A percentile compares a stretch with the other conserved stretches of the same genome.
phyloP scores from a whole-genome alignment of 1,140 invertebrate species.

The Lepidurus packardi region DNA sequence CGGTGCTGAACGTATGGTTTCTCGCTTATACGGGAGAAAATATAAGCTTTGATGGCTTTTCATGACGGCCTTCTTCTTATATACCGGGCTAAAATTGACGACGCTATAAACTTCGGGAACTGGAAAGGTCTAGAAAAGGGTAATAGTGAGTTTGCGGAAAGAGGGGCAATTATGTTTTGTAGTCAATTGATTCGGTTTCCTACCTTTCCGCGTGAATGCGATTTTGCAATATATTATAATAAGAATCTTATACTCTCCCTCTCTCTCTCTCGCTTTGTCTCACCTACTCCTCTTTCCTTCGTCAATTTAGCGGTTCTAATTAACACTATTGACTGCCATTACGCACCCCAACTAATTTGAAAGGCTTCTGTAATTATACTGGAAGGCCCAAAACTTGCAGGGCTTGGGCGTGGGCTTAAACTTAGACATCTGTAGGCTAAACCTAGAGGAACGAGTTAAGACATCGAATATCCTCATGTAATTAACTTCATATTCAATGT shows the following conservation, averaged over 20 bases:
- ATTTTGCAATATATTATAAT: background rate
- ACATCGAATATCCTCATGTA: background rate
- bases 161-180: background rate
- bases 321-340: background rate
- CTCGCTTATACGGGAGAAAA: background rate
- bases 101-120: background rate
- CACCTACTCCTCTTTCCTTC: too few relatives aligned
- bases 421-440: background rate
- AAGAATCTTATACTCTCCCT: background rate
- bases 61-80: background rate
- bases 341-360: background rate
- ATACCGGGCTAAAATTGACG: background rate
- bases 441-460: background rate
- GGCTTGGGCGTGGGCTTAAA: background rate
- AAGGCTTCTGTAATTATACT: background rate
- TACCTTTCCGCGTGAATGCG: background rate
- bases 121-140: background rate
- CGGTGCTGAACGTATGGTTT: background rate
- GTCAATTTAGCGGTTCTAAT: too few relatives aligned
- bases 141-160: background rate
- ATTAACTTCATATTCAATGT: background rate
- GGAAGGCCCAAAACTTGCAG: background rate
- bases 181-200: background rate
- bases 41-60: constrained; percentile 1
- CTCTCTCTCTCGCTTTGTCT: too few relatives aligned